Evolutionary conservation across 2,888 invertebrate species (phyloP).

Genomic region (Oxytorus armatus): DNA sequence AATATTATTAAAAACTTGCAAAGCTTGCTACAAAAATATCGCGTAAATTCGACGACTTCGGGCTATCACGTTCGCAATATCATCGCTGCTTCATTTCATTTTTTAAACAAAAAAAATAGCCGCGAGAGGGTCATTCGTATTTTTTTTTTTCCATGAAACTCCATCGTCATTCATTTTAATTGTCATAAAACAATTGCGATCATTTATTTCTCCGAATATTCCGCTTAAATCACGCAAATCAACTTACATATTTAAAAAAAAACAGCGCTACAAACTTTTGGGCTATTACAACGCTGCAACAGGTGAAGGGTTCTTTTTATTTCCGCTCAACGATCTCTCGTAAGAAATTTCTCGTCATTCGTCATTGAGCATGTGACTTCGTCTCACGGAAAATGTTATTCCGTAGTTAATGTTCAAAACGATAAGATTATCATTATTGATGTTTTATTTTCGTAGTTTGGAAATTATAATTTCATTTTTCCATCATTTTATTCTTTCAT

Average conservation of each 20-base stretch:
- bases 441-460: conserved; percentile 46
- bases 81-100: conserved; percentile 28
- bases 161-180: conserved; percentile 29
- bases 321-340: not conserved
- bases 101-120: not conserved
- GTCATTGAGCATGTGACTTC: conserved; percentile 37
- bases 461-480: conserved; percentile 17
- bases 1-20: conserved; percentile 23
- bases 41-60: conserved; percentile 6
- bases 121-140: conserved; percentile 7
- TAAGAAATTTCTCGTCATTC: conserved; percentile 15
- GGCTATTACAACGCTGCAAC: conserved; percentile 25
- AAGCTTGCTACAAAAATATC: conserved; percentile 43
- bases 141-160: conserved; percentile 9
- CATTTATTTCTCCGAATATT: conserved; percentile 1
- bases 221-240: not conserved
- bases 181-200: not conserved
- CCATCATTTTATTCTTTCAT: conserved; percentile 24
- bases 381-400: not conserved
- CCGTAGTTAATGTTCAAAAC: not conserved
- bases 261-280: conserved; percentile 39
- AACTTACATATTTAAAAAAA: conserved; percentile 4
- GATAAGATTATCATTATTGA: conserved; percentile 4
- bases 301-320: conserved; percentile 60
- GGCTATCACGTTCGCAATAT: conserved; percentile 23